Base-by-base conservation (phyloP, 2,888 invertebrate genomes). In the Cerceris ruficornis region DNA sequence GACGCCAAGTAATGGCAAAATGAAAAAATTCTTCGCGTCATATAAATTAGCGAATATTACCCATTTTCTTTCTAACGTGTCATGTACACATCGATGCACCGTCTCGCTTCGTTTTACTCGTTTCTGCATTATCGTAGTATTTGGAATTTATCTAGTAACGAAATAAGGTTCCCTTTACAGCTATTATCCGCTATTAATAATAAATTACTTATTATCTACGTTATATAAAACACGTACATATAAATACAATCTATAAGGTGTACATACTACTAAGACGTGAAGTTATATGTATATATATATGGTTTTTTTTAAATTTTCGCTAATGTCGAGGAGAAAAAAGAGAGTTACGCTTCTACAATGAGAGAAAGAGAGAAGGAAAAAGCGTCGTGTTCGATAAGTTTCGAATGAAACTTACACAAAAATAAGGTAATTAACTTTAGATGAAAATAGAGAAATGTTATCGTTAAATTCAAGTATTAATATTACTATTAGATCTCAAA, bases 191-290 rank as follows among this genome's bases (percentile, higher is more conserved):
- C 49, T 46, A 58, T 54, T 79, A 76, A 62, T 78, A 72, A 84
- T 87, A 87, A 88, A 73, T 88, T 82, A 84, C 77, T 82, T 83
- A 81, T 61, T 61, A 61, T 28, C 54, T 75, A 77, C 62, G 65
- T 82, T 73, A 77, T 87, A 86, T 77, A 87, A 87, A 88, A 86
- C 84, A 86, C 77, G 74, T 80, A 84, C 72, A 67, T 80, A 82
- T 87, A 88, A 83, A 86, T 86, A 84, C 66, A 62, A 75, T 69
- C 62, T 61, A 69, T 82, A 71, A 9, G 39, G 64, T 67, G 43
- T 72, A 55, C 52, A 54, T 43, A 43, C 39, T 62, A 14, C 65
- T 49, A 74, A 65, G 69, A 68, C 59, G 55, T 54, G 54, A 42
- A 49, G 49, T 28, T 28, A 28, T 28, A 28, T 28, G 28, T 28